These are phyloP conservation scores for Drosophila fungiperda DNA, from an alignment of 2,888 invertebrate species.

Conservation along the genomic window DNA sequence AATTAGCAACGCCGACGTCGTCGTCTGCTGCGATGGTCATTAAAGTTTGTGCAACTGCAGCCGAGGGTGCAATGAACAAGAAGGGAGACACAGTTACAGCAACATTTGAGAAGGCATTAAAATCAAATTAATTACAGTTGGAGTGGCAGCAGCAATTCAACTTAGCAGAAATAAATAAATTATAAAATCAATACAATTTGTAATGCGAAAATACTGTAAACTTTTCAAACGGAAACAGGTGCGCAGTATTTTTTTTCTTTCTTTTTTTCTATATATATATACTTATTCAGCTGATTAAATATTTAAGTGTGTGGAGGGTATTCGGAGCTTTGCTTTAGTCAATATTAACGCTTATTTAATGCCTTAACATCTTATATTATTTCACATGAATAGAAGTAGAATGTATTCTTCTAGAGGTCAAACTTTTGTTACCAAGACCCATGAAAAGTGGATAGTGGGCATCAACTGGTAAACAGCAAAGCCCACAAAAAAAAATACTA, in stretches of 20 bases:
- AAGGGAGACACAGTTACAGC: not conserved
- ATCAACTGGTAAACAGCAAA: constrained; percentile 12
- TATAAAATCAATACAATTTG: constrained; percentile 73
- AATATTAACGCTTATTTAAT: not conserved
- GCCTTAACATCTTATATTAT: not conserved
- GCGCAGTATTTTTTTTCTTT: constrained; percentile 11
- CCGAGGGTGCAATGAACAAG: constrained; percentile 16
- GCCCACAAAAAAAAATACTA: constrained; percentile 28
- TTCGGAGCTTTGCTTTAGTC: not conserved
- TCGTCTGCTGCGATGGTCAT: constrained; percentile 54
- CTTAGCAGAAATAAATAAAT: constrained; percentile 70
- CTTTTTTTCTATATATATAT: not conserved
- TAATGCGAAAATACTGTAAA: constrained; percentile 21
- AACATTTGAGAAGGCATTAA: constrained; percentile 76
- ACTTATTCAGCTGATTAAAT: not conserved
- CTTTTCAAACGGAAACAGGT: constrained; percentile 36
- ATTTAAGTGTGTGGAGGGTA: not conserved
- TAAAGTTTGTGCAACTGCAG: constrained; percentile 66
- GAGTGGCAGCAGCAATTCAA: constrained; percentile 47
- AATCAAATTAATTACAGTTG: constrained; percentile 78
- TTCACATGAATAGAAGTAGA: not conserved
- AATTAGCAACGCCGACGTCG: constrained; percentile 69
- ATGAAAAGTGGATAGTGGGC: not conserved
- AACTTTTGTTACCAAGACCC: constrained; percentile 12
- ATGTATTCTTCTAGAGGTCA: not conserved